Conservation (phyloP, 2,797 vertebrate genomes). For the Poeciliopsis paucimaculata region DNA sequence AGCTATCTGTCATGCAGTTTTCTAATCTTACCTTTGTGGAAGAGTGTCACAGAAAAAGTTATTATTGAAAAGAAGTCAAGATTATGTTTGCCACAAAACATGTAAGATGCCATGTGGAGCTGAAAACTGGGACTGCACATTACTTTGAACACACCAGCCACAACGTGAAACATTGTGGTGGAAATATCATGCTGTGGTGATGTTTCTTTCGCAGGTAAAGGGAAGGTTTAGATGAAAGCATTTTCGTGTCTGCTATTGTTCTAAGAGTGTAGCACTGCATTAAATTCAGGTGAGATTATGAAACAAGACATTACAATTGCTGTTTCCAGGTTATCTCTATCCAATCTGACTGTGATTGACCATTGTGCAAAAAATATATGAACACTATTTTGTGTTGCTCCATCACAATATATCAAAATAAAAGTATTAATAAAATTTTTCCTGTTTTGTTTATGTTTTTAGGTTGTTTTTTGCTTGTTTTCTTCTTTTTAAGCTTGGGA, state of each 20-base stretch:
- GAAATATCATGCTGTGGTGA: neutral
- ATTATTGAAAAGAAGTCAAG: neutral
- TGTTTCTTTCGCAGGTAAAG: neutral
- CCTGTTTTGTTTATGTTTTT: constrained; percentile 6
- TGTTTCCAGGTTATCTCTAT: neutral
- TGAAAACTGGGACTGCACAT: neutral
- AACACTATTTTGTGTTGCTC: neutral
- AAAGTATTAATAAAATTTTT: neutral
- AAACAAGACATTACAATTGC: neutral
- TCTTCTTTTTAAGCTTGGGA: constrained; percentile 17
- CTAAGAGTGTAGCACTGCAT: neutral
- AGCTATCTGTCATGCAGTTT: neutral
- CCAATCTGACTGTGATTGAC: neutral
- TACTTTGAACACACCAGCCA: neutral
- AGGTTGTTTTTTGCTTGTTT: neutral
- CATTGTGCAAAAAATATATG: neutral
- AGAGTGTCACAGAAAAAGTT: neutral
- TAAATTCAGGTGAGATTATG: neutral
- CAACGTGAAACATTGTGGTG: neutral
- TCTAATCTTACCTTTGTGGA: neutral
- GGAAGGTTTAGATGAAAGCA: neutral
- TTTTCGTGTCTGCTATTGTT: neutral
- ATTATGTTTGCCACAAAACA: neutral
- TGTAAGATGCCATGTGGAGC: neutral
- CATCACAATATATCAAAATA: neutral